Conservation (phyloP, 1,140 invertebrate genomes). For the Scaptomyza montana region DNA sequence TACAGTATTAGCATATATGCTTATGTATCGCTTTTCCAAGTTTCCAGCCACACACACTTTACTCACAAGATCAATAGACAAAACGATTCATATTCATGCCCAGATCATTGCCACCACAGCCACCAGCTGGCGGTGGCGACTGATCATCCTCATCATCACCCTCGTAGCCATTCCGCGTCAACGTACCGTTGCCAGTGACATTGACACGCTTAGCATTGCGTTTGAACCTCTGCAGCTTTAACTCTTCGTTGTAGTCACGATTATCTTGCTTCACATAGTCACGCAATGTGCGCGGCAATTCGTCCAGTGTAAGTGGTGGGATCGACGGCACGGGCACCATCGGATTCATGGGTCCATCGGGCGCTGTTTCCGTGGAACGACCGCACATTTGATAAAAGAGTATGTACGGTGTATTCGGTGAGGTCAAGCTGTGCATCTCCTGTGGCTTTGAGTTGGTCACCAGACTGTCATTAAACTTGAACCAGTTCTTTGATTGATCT, state of each 20-base stretch:
- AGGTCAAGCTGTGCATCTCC: conserved; percentile 87
- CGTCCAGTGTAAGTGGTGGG: conserved; percentile 62
- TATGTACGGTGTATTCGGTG: conserved; percentile 92
- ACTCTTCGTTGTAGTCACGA: conserved; percentile 66
- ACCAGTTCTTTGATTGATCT: conserved; percentile 90
- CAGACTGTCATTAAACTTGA: conserved; percentile 91
- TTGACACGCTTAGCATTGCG: conserved; percentile 38
- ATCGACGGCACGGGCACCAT: conserved; percentile 61
- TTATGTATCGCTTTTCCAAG: neutral
- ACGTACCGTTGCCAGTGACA: conserved; percentile 32
- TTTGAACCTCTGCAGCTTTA: conserved; percentile 59
- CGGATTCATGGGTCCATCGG: conserved; percentile 34
- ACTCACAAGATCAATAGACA: conserved; percentile 58
- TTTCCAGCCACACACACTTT: conserved; percentile 14
- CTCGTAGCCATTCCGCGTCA: conserved; percentile 48
- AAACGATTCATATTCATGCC: conserved; percentile 80
- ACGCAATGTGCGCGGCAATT: conserved; percentile 64
- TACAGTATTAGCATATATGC: neutral
- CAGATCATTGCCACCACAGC: conserved; percentile 74
- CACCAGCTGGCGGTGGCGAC: conserved; percentile 68
- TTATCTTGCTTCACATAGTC: conserved; percentile 77
- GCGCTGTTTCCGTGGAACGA: conserved; percentile 56
- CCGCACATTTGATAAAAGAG: conserved; percentile 88
- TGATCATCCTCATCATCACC: conserved; percentile 72
- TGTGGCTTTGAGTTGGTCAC: conserved; percentile 87